Evolutionary conservation across 2,888 invertebrate species (phyloP), one percentile per base, ranked within the genome.

Genomic region (Eudemis profundana): DNA sequence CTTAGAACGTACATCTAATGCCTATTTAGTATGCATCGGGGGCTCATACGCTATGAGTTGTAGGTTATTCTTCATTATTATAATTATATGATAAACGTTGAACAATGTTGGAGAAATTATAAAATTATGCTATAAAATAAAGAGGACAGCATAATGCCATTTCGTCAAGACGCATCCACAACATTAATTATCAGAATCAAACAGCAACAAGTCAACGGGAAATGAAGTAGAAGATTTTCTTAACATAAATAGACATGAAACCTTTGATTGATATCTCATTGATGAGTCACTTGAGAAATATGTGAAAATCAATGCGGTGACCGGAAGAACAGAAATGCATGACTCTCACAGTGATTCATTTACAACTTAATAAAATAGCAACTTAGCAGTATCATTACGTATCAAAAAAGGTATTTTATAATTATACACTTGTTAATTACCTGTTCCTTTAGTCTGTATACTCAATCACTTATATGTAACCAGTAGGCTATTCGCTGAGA

Each of bases 1-100:
- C 70, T 78, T 67, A 70, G 29, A 47, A 42, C 42, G 49, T 50
- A 61, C 61, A 51, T 68, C 68, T 74, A 70, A 72, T 68, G 57
- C 65, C 47, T 49, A 38, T 72, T 76, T 79, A 76, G 73, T 72
- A 84, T 79, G 75, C 65, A 79, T 77, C 70, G 69, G 67, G 75
- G 73, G 66, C 75, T 70, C 71, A 68, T 74, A 71, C 69, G 67
- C 68, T 61, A 40, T 61, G 40, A n/a, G 50, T 65, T 67, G 60
- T 68, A 63, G 38, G 62, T 63, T 62, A 63, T 68, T 60, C 57
- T 61, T 69, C 59, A 33, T 36, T 47, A 51, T 62, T 67, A 42
- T 61, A 40, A 50, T 63, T 51, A 40, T 7, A 14, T 14, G 38
- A 5, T 15, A 56, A n/a, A 17, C 10, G 7, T n/a, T 33, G 29